These are phyloP conservation scores for Dioctria linearis DNA, from an alignment of 2,888 invertebrate species.

Conservation along the genomic window DNA sequence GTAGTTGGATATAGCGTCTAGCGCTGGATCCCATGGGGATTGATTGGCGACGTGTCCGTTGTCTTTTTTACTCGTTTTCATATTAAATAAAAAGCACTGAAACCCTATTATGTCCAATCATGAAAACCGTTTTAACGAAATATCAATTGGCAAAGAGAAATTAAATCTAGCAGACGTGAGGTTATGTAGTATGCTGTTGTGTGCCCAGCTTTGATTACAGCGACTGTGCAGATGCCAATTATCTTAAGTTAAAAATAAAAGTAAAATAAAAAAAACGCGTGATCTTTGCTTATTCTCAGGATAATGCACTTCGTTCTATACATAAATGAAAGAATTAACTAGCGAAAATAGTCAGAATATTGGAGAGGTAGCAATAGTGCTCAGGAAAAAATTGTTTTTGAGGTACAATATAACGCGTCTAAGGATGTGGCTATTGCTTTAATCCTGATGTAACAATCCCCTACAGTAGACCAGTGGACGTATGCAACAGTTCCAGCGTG, in stretches of 20 bases:
- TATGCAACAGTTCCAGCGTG: too few species aligned
- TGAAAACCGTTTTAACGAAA: conserved; percentile 46
- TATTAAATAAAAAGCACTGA: conserved; percentile 34
- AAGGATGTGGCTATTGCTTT: too few species aligned
- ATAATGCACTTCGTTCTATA: not conserved
- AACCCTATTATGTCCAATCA: conserved; percentile 47
- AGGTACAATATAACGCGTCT: too few species aligned
- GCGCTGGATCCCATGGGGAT: conserved; percentile 18
- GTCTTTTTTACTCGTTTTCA: not conserved
- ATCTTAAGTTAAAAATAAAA: conserved; percentile 22
- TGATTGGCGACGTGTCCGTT: conserved; percentile 35
- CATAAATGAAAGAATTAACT: conserved; percentile 21
- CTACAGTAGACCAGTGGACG: too few species aligned
- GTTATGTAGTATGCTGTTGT: conserved; percentile 1
- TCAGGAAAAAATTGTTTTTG: not conserved
- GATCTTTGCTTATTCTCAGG: not conserved
- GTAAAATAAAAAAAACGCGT: not conserved
- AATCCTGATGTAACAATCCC: too few species aligned
- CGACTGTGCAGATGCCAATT: conserved; percentile 30
- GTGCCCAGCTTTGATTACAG: not conserved
- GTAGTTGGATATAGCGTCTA: conserved; percentile 45
- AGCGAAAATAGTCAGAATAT: not conserved
- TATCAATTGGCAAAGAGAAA: conserved; percentile 38
- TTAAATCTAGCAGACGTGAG: conserved; percentile 35
- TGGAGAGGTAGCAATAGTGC: not conserved